These are phyloP conservation scores for Gymnopithys bicolor DNA, from an alignment of 2,797 vertebrate genomes.

Conservation along the genomic window DNA sequence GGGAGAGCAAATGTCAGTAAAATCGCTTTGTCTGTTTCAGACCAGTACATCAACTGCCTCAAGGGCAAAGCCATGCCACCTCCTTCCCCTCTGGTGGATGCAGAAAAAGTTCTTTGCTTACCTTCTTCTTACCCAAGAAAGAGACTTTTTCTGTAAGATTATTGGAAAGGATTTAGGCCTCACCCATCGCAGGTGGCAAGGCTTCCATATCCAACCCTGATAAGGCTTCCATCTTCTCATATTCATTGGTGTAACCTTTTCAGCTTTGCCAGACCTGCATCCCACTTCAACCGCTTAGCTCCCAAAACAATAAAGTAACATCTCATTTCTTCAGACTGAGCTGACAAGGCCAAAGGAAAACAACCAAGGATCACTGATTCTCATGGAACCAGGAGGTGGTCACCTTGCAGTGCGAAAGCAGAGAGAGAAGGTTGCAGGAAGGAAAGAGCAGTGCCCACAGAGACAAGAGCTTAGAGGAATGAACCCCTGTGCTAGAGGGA, in stretches of 20 bases:
- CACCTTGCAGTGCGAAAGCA: rapidly evolving
- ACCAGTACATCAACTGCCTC: conserved; percentile 56
- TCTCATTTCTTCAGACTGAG: neutral
- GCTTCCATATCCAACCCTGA: neutral
- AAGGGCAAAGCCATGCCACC: conserved; percentile 56
- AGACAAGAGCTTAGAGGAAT: neutral
- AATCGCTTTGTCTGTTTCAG: conserved; percentile 58
- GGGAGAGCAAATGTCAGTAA: conserved; percentile 74
- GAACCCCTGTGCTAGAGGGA: neutral
- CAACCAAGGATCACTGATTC: neutral
- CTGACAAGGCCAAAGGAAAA: neutral
- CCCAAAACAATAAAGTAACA: neutral
- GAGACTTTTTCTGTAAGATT: neutral
- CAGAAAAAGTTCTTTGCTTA: neutral
- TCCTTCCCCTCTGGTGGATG: conserved; percentile 17
- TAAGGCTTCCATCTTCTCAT: neutral
- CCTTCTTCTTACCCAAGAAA: neutral
- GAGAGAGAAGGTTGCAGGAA: neutral
- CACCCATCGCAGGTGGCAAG: neutral
- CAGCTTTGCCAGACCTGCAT: neutral
- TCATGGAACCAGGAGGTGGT: rapidly evolving
- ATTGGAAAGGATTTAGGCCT: neutral
- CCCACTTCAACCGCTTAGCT: rapidly evolving
- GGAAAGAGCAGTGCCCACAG: neutral
- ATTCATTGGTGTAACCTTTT: neutral